Evolutionary conservation across 2,797 vertebrate genomes (phyloP).

Genomic region (Gobionotothen gibberifrons): DNA sequence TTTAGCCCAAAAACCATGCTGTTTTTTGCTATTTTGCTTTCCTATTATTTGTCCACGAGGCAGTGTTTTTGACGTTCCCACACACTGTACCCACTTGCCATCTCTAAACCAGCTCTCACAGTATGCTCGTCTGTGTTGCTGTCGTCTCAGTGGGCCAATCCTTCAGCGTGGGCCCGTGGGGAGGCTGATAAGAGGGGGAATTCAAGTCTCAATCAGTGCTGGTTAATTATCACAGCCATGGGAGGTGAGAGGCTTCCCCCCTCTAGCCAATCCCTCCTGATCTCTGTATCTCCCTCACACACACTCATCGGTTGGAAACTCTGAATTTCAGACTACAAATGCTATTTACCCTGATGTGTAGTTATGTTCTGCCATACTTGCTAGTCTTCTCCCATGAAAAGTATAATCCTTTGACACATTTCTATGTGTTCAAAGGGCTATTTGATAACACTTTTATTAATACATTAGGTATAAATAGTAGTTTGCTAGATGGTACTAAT

Average conservation of each 20-base stretch:
- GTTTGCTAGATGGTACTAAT: too few species aligned
- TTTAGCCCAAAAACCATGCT: constrained; percentile 41
- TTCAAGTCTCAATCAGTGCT: constrained; percentile 77
- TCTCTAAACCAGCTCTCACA: constrained; percentile 44
- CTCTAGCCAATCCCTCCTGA: constrained; percentile 47
- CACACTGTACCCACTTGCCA: constrained; percentile 15
- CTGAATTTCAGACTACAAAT: background rate
- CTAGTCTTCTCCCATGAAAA: background rate
- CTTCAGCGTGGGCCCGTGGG: constrained; percentile 53
- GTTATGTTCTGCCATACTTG: background rate
- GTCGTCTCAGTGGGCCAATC: constrained; percentile 55
- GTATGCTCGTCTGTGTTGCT: constrained; percentile 41
- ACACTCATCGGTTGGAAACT: constrained; percentile 21
- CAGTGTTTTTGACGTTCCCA: constrained; percentile 13
- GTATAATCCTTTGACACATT: constrained; percentile 17
- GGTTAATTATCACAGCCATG: constrained; percentile 81
- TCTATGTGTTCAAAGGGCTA: background rate
- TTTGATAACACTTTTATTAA: background rate
- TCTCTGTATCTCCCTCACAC: constrained; percentile 28
- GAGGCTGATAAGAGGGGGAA: constrained; percentile 72
- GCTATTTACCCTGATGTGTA: background rate
- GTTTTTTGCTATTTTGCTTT: constrained; percentile 40
- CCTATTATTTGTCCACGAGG: constrained; percentile 47
- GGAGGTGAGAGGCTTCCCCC: constrained; percentile 72
- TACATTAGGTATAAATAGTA: background rate